A percentile compares a stretch with the other conserved stretches of the same genome.
Evolutionary conservation across 2,113 vertebrate genomes (phyloP).

Genomic region (Myiozetetes cayanensis): DNA sequence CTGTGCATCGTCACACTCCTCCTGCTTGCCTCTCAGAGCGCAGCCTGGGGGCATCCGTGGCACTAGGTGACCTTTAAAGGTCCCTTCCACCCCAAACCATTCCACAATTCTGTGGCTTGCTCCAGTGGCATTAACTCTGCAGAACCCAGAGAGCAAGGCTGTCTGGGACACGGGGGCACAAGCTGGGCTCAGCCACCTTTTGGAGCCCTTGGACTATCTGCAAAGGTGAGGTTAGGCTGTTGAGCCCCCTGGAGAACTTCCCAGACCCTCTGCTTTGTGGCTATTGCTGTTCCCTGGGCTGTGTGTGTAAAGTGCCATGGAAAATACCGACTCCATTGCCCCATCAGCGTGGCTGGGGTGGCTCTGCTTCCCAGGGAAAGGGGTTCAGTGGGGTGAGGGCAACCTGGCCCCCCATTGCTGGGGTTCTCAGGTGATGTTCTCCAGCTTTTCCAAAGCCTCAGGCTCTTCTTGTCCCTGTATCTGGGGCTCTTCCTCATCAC

Average conservation of each 20-base stretch:
- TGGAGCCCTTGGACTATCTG: not conserved
- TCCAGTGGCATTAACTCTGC: not conserved
- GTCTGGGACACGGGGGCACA: not conserved
- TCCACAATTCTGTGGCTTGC: not conserved
- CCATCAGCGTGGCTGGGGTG: rapidly evolving
- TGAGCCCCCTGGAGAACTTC: not conserved
- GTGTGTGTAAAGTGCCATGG: not conserved
- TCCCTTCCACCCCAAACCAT: not conserved
- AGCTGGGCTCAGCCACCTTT: not conserved
- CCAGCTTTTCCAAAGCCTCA: not conserved
- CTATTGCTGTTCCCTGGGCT: not conserved
- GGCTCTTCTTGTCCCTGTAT: not conserved
- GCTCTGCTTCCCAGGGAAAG: not conserved
- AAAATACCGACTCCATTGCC: not conserved
- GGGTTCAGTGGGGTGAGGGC: not conserved
- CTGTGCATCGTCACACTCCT: not conserved
- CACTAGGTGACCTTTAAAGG: not conserved
- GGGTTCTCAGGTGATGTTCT: not conserved
- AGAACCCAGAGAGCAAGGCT: not conserved
- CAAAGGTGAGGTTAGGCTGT: not conserved
- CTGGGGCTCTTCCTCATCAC: not conserved
- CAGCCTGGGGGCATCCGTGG: rapidly evolving
- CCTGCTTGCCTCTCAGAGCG: not conserved
- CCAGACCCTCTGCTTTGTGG: not conserved
- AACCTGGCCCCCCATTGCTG: not conserved